Conservation (phyloP, 2,888 invertebrate genomes). For the Pterostichus niger region DNA sequence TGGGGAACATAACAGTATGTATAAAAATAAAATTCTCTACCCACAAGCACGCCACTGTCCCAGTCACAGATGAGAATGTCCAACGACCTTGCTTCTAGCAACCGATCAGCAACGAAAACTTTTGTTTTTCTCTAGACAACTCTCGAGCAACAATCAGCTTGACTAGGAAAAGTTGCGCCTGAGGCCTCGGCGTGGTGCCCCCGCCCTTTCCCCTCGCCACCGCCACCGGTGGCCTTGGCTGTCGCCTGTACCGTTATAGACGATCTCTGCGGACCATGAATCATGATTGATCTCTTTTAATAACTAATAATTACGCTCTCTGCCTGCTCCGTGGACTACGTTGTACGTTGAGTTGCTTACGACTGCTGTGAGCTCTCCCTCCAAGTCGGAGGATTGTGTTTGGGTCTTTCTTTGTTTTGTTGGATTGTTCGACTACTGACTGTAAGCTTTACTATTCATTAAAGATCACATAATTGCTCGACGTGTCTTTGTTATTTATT, state of each 20-base stretch:
- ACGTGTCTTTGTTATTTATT: constrained; percentile 40
- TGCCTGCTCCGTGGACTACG: not conserved
- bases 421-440: constrained; percentile 2
- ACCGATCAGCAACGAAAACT: constrained; percentile 53
- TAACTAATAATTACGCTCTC: constrained; percentile 54
- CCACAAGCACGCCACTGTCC: not conserved
- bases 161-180: constrained; percentile 50
- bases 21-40: not conserved
- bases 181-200: constrained; percentile 52
- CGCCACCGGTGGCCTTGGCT: constrained; percentile 51
- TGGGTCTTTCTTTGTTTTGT: constrained; percentile 4
- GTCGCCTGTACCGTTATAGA: constrained; percentile 58
- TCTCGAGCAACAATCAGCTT: constrained; percentile 16
- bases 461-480: constrained; percentile 29
- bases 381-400: not conserved
- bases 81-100: constrained; percentile 44
- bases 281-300: constrained; percentile 61
- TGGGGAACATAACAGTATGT: no score
- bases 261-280: constrained; percentile 58
- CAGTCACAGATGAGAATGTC: constrained; percentile 5
- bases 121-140: constrained; percentile 57
- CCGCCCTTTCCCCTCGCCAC: not conserved
- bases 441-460: constrained; percentile 45
- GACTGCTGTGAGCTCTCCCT: no score
- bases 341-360: not conserved